phyloP scores from a whole-genome alignment of 2,888 invertebrate species.

The Villa cingulata region DNA sequence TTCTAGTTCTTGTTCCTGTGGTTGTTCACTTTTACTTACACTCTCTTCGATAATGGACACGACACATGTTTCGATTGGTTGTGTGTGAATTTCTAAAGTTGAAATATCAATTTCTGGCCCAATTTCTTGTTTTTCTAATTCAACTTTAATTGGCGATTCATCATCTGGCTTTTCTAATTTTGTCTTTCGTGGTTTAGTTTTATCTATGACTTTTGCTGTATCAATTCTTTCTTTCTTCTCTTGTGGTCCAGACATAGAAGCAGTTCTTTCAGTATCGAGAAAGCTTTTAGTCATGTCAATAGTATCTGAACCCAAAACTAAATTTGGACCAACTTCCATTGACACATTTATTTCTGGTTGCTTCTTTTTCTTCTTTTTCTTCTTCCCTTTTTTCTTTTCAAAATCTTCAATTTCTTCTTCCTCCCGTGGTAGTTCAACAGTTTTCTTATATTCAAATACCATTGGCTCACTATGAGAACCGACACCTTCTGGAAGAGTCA shows the following conservation, averaged over 20 bases:
- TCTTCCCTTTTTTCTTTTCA: slow-evolving; percentile 9
- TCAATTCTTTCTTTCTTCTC: not conserved
- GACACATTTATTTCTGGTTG: slow-evolving; percentile 29
- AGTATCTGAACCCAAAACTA: slow-evolving; percentile 19
- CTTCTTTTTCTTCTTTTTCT: slow-evolving; percentile 7
- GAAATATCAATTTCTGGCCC: too few species aligned
- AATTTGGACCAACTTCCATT: slow-evolving; percentile 23
- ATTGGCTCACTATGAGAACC: slow-evolving; percentile 23
- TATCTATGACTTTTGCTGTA: too few species aligned
- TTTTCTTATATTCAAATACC: slow-evolving; percentile 28
- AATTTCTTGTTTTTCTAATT: too few species aligned
- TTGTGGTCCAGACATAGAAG: not conserved
- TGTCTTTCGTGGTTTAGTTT: too few species aligned
- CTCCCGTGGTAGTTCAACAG: slow-evolving; percentile 30
- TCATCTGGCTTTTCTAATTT: too few species aligned
- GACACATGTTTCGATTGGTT: too few species aligned
- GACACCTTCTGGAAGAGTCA: slow-evolving; percentile 42
- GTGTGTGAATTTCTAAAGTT: too few species aligned
- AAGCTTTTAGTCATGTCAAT: slow-evolving; percentile 2
- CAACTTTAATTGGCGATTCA: too few species aligned
- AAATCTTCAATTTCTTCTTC: slow-evolving; percentile 15
- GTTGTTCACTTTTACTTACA: too few species aligned
- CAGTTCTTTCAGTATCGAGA: slow-evolving; percentile 13
- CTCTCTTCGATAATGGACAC: too few species aligned
- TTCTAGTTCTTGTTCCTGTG: too few species aligned